Base-by-base conservation (phyloP, 2,113 vertebrate genomes). In the Serilophus lunatus region DNA sequence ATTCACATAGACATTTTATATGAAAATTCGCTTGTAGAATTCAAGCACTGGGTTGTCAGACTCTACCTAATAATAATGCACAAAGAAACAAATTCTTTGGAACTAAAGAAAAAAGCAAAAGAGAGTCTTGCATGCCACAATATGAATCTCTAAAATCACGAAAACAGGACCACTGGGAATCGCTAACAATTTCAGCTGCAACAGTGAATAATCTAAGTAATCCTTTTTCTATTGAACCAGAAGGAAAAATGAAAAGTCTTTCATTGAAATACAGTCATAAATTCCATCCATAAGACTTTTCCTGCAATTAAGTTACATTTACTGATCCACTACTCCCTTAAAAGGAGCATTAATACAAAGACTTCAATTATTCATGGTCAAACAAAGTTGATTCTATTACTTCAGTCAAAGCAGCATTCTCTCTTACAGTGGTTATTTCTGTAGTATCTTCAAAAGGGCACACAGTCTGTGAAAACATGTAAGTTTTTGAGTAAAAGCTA, bases 281-380 rank as follows among this genome's bases (percentile, higher is more conserved):
- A 97, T 98, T 98, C 97, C 96, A 96, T 97, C 95, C 91, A 92
- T 94, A 97, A 97, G 96, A 63, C 93, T 96, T 96, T 95, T 96
- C 96, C 98, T 98, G 95, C 97, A 98, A 98, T 98, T 98, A 98
- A 97, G 94, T 97, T 94, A 96, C 93, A 96, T 97, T 98, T 97
- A 90, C 97, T 97, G 96, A 98, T 97, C 97, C 97, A 97, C 97
- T 97, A 97, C 93, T 96, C 91, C 90, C 92, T 97, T 97, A 97
- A 98, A 98, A 96, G 94, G 95, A 96, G 82, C 79, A 96, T 98
- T 97, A 97, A 96, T 97, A 97, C 97, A 98, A 98, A 98, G 96
- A 88, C 94, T 96, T 97, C 96, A 97, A 98, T 98, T 98, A 98
- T 98, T 97, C 97, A 91, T 97, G 96, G 97, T 96, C 95, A 98